Evolutionary conservation across 2,888 invertebrate species (phyloP).

Genomic region (Dexiosoma caninum): DNA sequence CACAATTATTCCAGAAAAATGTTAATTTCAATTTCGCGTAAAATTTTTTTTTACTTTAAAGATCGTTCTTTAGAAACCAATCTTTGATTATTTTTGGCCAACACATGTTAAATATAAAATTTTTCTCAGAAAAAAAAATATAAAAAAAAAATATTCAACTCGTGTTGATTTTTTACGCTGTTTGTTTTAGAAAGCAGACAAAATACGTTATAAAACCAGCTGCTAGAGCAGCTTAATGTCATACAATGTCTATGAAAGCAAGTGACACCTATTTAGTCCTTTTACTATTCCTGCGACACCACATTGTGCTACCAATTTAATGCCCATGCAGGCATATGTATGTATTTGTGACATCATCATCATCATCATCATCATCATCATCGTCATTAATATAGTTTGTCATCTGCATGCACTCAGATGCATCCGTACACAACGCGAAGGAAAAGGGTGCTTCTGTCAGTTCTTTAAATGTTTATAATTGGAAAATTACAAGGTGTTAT

Average conservation of each 20-base stretch:
- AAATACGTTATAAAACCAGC: conserved; percentile 28
- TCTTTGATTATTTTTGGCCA: too few relatives aligned
- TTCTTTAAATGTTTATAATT: conserved; percentile 61
- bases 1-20: too few relatives aligned
- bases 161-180: conserved; percentile 50
- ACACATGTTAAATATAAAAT: too few relatives aligned
- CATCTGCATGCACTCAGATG: not conserved
- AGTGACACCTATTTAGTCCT: conserved; percentile 40
- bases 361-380: too few relatives aligned
- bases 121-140: not conserved
- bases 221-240: conserved; percentile 6
- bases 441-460: conserved; percentile 25
- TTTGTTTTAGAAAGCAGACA: not conserved
- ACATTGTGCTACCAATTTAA: conserved; percentile 21
- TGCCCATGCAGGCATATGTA: not conserved
- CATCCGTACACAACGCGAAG: not conserved
- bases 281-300: not conserved
- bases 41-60: too few relatives aligned
- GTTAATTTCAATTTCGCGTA: too few relatives aligned
- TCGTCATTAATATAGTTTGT: conserved; percentile 32
- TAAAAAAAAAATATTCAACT: not conserved
- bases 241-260: not conserved
- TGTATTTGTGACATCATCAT: conserved; percentile 28
- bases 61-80: too few relatives aligned
- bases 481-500: conserved; percentile 67